Evolutionary conservation across 2,888 invertebrate species (phyloP), one percentile per base, ranked within the genome.

Genomic region (Lottia gigantea): DNA sequence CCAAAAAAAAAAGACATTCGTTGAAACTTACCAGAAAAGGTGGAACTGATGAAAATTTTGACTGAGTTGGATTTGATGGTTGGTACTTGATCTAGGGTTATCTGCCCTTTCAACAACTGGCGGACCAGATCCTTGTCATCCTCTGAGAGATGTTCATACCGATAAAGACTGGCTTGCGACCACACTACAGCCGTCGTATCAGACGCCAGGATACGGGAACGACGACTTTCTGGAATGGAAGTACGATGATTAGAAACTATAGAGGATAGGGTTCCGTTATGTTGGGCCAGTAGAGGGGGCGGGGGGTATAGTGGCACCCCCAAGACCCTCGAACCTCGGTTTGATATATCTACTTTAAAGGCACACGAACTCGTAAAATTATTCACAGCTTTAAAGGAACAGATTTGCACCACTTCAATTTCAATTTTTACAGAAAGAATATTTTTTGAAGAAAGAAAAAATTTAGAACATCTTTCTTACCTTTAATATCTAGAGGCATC

Each of bases 11-110:
- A 26, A n/a, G 40, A 70, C 23, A 14, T 19, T 19, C 16, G 16
- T 15, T 16, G 16, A 61, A 6, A 64, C 76, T 87, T 89, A 95
- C 97, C 97, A 85, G 97, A 97, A 85, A 98, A 98, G 0, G 98
- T 98, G 2, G 97, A 97, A 86, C 97, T 97, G 77, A 97, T 97
- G 88, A 98, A 98, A 81, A 98, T 97, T 81, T 97, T 92, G 55
- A 98, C 97, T 83, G 98, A 96, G 91, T 97, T 97, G 62, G 97
- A 97, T 90, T 96, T 96, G 78, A 97, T 95, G 0, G 96, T 95
- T 0, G 97, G 97, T 78, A 98, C 90, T 65, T 93, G 92, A 88
- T 94, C 94, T 25, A 82, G 71, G 40, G 71, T 64, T 19, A 80
- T 45, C n/a, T 77, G 78, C 15, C 84, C 84, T 11, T 76, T 66